Evolutionary conservation across 2,113 vertebrate species (phyloP), one percentile per base, ranked within the genome.

Genomic region (Oryzias curvinotus): DNA sequence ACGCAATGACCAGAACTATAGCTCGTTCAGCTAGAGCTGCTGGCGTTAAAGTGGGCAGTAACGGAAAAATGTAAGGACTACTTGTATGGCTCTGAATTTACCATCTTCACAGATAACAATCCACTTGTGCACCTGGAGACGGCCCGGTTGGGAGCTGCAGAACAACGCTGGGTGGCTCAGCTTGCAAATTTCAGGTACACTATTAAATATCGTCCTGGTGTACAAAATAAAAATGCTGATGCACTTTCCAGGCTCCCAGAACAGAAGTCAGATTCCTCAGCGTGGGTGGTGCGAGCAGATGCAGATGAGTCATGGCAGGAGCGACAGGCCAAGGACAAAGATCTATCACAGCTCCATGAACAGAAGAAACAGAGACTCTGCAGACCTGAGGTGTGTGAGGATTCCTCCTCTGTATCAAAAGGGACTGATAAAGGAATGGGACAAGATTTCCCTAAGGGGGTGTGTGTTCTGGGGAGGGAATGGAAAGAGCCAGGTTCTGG

Each of bases 1-100:
- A 5, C 1, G n/a, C 0, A 65, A 78, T 17, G 45, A 78, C 7
- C 12, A 48, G 41, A 42, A 42, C 3, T 42, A 42, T 1, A 69
- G 70, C 19, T 63, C 65, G 0, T 73, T 68, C 1, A 61, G 0
- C 1, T 68, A 19, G 55, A 71, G 1, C 30, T 67, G 1, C n/a
- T 78, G 2, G 44, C 49, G 0, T 2, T 72, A 2, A 72, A 68
- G 53, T 73, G 70, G 61, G 52, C 65, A 0, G 21, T 68, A 1
- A 50, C 36, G 0, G 42, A 73, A 1, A 68, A 58, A 2, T 72
- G 59, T 4, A 64, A 63, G 47, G 56, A 68, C 7, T 64, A 68
- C 7, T 15, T 74, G 0, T 70, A 19, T 19, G 57, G 62, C 8
- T 15, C 58, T 4, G 17, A 53, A 0, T 62, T 72, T 1, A 44